Evolutionary conservation across 2,888 invertebrate genomes (phyloP).

Genomic region (Adelphocoris suturalis): DNA sequence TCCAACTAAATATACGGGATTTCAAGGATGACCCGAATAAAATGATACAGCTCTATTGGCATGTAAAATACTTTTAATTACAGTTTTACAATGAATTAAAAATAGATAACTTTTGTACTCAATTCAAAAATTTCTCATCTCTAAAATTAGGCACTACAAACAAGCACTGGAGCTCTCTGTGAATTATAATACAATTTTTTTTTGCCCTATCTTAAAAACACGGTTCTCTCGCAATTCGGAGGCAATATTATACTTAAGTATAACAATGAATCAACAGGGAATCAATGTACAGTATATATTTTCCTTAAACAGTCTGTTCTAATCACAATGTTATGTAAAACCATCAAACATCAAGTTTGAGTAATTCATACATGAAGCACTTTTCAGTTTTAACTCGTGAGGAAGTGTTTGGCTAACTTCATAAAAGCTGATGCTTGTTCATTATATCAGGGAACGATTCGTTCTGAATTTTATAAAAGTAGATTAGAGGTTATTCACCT

Average conservation of each 20-base stretch:
- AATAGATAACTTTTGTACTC: constrained; percentile 68
- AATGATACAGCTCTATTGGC: not conserved
- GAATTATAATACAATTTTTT: constrained; percentile 45
- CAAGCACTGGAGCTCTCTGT: constrained; percentile 63
- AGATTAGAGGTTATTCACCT: not conserved
- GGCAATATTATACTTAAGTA: constrained; percentile 4
- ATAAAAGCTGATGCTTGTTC: not conserved
- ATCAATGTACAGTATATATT: constrained; percentile 28
- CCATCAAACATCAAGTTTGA: constrained; percentile 23
- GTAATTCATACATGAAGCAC: constrained; percentile 39
- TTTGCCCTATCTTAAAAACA: constrained; percentile 35
- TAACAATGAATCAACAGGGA: constrained; percentile 28
- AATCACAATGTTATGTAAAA: constrained; percentile 48
- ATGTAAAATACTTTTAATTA: constrained; percentile 66
- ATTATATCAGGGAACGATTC: constrained; percentile 4
- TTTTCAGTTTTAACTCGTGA: constrained; percentile 8
- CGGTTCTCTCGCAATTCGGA: constrained; percentile 15
- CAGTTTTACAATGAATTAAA: constrained; percentile 65
- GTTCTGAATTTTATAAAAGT: not conserved
- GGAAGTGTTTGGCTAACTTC: not conserved
- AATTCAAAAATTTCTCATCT: constrained; percentile 51
- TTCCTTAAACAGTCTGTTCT: constrained; percentile 39
- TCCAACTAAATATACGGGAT: no score
- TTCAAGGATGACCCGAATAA: no score
- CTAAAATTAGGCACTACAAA: constrained; percentile 67